Evolutionary conservation across 2,113 vertebrate species (phyloP), one percentile per base, ranked within the genome.

Genomic region (Gallinago media): DNA sequence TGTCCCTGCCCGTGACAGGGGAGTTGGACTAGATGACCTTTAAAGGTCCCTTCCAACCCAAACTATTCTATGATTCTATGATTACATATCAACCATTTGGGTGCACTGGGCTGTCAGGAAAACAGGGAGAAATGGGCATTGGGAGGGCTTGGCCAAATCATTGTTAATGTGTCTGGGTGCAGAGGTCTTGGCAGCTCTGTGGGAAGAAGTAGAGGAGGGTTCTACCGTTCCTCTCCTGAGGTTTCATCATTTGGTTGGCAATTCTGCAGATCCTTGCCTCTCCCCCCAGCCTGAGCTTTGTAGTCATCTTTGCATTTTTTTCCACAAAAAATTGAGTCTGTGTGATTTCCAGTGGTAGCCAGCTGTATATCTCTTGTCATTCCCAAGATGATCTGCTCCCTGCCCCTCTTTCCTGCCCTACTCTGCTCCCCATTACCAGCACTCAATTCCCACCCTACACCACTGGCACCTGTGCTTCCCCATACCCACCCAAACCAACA

Each of bases 391-490:
- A 58, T 16, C 34, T 46, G 9, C 12, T 71, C 63, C 1, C 1
- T 29, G 12, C 3, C 9, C 8, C 6, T 4, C 9, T 49, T 12
- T 32, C 31, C 49, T 56, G 21, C 13, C 65, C 21, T 3, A 11
- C 65, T 56, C 40, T 77, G 21, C 18, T 32, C 49, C 50, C 31
- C 32, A n/a, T 36, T 32, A 27, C 58, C 42, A 52, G 32, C 34
- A 34, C 34, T 62, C 12, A 19, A 6, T 7, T 50, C 66, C 31
- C 50, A 58, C 32, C 27, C 49, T 36, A 40, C 14, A 49, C n/a
- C 2, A 0, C 77, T 0, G 0, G 11, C 36, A 17, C 13, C 21
- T 12, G 14, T 1, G 1, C 26, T 49, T 78, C 50, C 58, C 42
- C 22, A 14, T 3, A 11, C 27, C 58, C 32, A 36, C 21, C 36